phyloP scores from a whole-genome alignment of 2,888 invertebrate species.

The Rhimphoctona megacephalus region DNA sequence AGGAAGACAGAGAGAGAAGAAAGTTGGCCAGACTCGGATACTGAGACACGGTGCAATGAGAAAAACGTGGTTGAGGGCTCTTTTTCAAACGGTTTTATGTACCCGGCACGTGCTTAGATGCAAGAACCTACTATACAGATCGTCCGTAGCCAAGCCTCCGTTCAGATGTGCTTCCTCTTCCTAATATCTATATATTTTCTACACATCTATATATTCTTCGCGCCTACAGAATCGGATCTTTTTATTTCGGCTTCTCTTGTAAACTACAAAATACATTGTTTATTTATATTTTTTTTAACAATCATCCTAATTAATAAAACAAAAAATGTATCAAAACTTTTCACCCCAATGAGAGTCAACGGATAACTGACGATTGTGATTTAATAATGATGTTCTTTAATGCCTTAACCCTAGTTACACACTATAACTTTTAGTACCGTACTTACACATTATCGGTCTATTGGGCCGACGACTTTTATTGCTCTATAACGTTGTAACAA shows the following conservation, averaged over 20 bases:
- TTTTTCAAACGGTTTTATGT: slow-evolving; percentile 40
- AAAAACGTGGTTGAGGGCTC: slow-evolving; percentile 49
- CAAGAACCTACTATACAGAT: slow-evolving; percentile 30
- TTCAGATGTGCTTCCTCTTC: slow-evolving; percentile 18
- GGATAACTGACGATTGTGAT: neutral
- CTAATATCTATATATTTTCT: neutral
- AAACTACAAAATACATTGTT: neutral
- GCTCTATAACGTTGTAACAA: too few species aligned
- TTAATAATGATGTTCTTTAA: neutral
- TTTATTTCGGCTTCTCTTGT: neutral
- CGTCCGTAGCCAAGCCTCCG: neutral
- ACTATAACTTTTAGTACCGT: too few species aligned
- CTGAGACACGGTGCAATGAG: slow-evolving; percentile 38
- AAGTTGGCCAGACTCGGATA: slow-evolving; percentile 27
- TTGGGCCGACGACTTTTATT: too few species aligned
- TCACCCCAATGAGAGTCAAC: neutral
- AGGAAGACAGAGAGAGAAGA: slow-evolving; percentile 21
- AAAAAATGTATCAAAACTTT: neutral
- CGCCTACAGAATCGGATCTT: neutral
- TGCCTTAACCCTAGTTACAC: too few species aligned
- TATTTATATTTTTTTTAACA: neutral
- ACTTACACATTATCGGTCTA: too few species aligned
- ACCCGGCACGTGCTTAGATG: slow-evolving; percentile 50
- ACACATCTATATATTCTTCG: slow-evolving; percentile 3
- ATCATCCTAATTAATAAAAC: neutral